Base-by-base conservation (phyloP, 2,888 invertebrate genomes). In the Eupithecia dodoneata region DNA sequence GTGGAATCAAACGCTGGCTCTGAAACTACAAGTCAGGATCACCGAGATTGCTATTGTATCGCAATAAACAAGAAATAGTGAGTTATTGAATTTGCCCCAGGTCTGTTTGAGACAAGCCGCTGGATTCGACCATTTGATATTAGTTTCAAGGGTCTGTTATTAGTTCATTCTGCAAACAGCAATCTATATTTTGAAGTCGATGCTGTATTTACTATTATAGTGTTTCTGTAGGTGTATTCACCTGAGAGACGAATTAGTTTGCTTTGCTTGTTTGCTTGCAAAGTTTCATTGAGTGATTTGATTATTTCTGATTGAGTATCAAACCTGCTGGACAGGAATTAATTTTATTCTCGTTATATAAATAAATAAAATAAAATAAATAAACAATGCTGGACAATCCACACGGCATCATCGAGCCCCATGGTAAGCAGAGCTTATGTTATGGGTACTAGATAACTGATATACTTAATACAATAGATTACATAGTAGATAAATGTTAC, bases 11-110 rank as follows among this genome's bases (percentile, higher is more conserved):
- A 66, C 18, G 41, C 59, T 49, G 47, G 66, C 73, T 73, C 65
- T 42, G 13, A 49, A 49, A 15, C 73, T 75, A 72, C 41, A 49
- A 73, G 41, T 9, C 63, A 55, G 66, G 71, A 71, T 75, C 71
- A 15, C 47, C 75, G 71, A 72, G 69, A 72, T 71, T 77, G 77
- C 78, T 77, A 84, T 82, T 83, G 79, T 84, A 82, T 82, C 74
- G 78, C 79, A 84, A 82, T 78, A 81, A 82, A 83, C 79, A 80
- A 80, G 72, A 71, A 73, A 79, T 79, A 69, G 44, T 77, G 72
- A 82, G 82, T 81, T 81, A 83, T 80, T 75, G 70, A 80, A 81
- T 76, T 79, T 74, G 74, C 77, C 78, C 66, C 74, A 72, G 74
- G 78, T 80, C 79, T 82, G 80, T 78, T 79, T 76, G 73, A 65